A percentile compares a stretch with the other conserved stretches of the same genome.
phyloP scores from a whole-genome alignment of 1,140 invertebrate species.

The Bombus fervidus region DNA sequence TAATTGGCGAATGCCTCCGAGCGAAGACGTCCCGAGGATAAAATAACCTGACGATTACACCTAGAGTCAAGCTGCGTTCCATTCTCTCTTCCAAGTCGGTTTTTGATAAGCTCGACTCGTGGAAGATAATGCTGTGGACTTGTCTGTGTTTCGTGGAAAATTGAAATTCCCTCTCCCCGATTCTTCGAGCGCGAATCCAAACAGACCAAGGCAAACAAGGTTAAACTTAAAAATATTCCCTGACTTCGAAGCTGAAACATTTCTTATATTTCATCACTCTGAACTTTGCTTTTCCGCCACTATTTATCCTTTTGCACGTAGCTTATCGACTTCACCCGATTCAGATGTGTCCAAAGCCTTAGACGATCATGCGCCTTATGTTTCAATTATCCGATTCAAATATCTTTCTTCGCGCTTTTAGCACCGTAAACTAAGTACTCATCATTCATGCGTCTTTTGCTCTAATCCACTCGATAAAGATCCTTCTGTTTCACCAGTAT shows the following conservation, averaged over 20 bases:
- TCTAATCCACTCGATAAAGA: no score
- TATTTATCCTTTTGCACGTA: no score
- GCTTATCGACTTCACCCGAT: background rate
- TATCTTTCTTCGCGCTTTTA: background rate
- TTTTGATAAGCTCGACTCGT: background rate
- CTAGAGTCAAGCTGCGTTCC: constrained; percentile 6
- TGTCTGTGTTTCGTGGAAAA: background rate
- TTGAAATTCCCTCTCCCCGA: background rate
- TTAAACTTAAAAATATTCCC: background rate
- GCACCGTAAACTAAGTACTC: background rate
- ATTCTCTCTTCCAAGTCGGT: background rate
- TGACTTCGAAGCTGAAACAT: background rate
- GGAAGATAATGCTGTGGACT: background rate
- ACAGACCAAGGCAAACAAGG: background rate
- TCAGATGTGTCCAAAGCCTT: no score
- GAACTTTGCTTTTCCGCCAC: background rate
- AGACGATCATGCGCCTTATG: no score
- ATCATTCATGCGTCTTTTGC: no score
- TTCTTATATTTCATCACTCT: background rate
- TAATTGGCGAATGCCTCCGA: constrained; percentile 43
- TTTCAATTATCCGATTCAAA: no score
- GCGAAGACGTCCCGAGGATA: constrained; percentile 23
- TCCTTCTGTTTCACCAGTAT: no score
- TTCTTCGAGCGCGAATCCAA: background rate
- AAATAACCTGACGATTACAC: constrained; percentile 41